Evolutionary conservation across 2,797 vertebrate genomes (phyloP), one percentile per base, ranked within the genome.

Genomic region (Schizopygopsis malacanthus): DNA sequence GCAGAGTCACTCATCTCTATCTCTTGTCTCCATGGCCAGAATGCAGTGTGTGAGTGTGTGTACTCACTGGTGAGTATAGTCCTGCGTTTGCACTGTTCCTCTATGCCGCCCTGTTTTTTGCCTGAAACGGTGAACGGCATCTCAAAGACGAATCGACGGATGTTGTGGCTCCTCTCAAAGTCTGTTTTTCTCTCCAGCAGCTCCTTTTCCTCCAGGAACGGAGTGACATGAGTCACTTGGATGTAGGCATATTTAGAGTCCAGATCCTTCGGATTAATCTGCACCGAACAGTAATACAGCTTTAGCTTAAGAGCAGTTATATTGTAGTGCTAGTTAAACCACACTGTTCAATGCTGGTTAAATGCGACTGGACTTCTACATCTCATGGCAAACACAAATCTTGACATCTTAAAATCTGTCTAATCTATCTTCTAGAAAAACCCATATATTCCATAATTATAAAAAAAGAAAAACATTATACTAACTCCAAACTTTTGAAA

Each of bases 201-300:
- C 90, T 99, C 98, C 88, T 99, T 99, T 87, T 99, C 98, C 87
- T 99, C 98, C 81, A 99, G 96, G 92, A 96, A 98, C 0, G 98
- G 98, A 73, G 93, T 94, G 87, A 99, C 98, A 0, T 99, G 98
- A 4, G 98, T 99, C 90, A 99, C 98, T 91, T 99, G 98, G 91
- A 99, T 99, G 70, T 99, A 99, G 0, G 98, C 98, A 0, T 96
- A 99, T 94, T 99, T 99, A 11, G 97, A 97, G 93, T 99, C 98
- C 94, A 99, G 95, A 92, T 99, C 98, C 95, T 98, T 99, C 20
- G 98, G 96, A 92, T 99, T 99, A 87, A 99, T 97, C 98, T 99
- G 90, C 6, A 87, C 56, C 28, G 67, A 18, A 85, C 45, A 83
- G 12, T 43, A 43, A 12, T 7, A 5, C 50, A 82, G 2, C 20